Evolutionary conservation across 2,113 vertebrate genomes (phyloP).

Genomic region (Phycodurus eques): DNA sequence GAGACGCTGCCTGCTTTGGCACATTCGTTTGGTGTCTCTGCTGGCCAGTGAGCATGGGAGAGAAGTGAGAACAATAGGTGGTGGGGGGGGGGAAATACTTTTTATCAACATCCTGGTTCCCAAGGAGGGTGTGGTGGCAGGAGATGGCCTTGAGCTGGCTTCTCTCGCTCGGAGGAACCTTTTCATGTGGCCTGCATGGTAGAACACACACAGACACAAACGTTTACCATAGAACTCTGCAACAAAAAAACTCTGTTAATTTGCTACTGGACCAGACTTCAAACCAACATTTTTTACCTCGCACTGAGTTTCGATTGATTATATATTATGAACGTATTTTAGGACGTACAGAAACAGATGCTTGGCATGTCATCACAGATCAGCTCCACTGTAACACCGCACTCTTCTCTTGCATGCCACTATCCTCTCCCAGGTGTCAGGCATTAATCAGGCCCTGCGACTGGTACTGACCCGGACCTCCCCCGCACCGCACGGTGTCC

Average conservation of each 20-base stretch:
- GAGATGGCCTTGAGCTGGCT: constrained; percentile 19
- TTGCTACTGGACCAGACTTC: too few species aligned
- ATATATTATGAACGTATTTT: neutral
- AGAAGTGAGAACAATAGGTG: constrained; percentile 67
- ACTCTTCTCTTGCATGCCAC: constrained; percentile 32
- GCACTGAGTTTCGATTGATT: too few species aligned
- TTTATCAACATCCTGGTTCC: constrained; percentile 63
- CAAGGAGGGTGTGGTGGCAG: constrained; percentile 54
- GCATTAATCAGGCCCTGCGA: constrained; percentile 54
- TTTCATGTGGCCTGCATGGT: neutral
- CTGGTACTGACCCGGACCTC: constrained; percentile 62
- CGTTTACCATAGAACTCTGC: neutral
- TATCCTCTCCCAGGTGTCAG: constrained; percentile 33
- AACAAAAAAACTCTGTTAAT: neutral
- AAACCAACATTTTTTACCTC: too few species aligned
- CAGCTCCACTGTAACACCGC: constrained; percentile 28
- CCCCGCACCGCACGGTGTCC: constrained; percentile 6
- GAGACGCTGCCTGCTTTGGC: constrained; percentile 17
- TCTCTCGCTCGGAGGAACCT: constrained; percentile 1
- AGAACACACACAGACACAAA: too few species aligned
- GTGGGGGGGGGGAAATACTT: constrained; percentile 19
- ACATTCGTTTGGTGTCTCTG: constrained; percentile 12
- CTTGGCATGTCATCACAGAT: constrained; percentile 34
- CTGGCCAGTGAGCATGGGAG: constrained; percentile 12
- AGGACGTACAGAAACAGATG: neutral